Evolutionary conservation across 2,888 invertebrate species (phyloP), one percentile per base, ranked within the genome.

Genomic region (Clanis bilineata): DNA sequence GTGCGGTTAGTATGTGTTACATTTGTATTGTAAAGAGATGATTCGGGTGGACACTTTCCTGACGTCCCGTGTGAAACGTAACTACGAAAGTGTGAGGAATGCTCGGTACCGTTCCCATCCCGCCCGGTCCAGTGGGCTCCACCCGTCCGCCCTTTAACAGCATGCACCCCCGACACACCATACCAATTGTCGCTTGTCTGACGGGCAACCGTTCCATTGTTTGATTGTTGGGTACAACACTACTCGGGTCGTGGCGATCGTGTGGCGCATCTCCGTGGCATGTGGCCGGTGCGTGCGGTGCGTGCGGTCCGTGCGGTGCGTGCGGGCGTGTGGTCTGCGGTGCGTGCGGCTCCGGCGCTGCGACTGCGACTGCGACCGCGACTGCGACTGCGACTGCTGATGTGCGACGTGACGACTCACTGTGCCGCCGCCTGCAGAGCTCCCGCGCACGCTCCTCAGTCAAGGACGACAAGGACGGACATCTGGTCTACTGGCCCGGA

Each of bases 381-480:
- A 61, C 70, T 68, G 69, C 56, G 69, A n/a, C n/a, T 69, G 71
- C 62, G 10, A 38, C 60, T 63, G 63, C 21, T 64, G 62, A 64
- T 65, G 65, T 18, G 51, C 54, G 82, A 72, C 65, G 69, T 67
- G 69, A 15, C 10, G 28, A 51, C 32, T 0, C 60, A 62, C 66
- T 57, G 61, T 69, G 76, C 66, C 71, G 78, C 76, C 78, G 78
- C 84, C 81, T 90, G 93, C 95, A 96, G 96, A 96, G 95, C 94
- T 96, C 96, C 92, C 94, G 95, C 88, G 95, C 96, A 89, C 91
- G 92, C 91, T 97, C 98, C 93, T 96, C 97, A 93, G 96, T 99
- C 93, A 97, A 98, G 95, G 98, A 99, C 95, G 99, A 99, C 95
- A 97, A 97, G 94, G 99, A 99, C 93, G 99, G 99, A 93, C 99